A percentile compares a stretch with the other conserved stretches of the same genome.
Conservation (phyloP, 1,140 invertebrate genomes). For the Atta colombica region DNA sequence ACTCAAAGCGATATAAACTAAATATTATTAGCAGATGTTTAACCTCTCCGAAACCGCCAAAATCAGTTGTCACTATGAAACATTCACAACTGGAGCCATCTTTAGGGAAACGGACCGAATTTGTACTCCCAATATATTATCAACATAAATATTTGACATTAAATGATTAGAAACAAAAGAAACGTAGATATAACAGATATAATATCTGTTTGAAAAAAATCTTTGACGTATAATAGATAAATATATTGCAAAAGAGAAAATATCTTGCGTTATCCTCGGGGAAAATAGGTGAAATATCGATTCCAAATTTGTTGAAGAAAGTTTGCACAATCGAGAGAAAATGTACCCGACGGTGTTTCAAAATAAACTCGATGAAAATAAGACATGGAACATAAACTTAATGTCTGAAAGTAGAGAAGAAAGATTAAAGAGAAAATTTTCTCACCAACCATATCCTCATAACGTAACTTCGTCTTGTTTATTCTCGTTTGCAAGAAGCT, state of each 20-base stretch:
- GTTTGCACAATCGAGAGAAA: neutral
- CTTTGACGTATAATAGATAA: neutral
- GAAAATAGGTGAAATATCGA: neutral
- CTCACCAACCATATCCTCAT: neutral
- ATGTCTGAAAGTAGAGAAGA: constrained; percentile 10
- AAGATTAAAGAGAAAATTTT: constrained; percentile 48
- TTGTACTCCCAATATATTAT: neutral
- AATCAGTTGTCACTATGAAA: no score
- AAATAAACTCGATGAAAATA: neutral
- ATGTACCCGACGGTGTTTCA: neutral
- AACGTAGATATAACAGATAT: neutral
- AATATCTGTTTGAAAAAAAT: neutral
- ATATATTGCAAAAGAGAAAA: neutral
- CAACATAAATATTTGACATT: neutral
- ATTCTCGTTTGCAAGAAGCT: neutral
- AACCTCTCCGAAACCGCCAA: no score
- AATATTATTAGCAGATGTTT: no score
- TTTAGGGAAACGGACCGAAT: no score
- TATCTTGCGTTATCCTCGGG: neutral
- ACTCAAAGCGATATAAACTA: no score
- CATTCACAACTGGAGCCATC: no score
- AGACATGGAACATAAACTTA: constrained; percentile 24
- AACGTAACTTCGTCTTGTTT: constrained; percentile 34
- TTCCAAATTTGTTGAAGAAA: neutral
- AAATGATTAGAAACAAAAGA: neutral